phyloP scores from a whole-genome alignment of 2,113 vertebrate species.

The Axis porcinus region DNA sequence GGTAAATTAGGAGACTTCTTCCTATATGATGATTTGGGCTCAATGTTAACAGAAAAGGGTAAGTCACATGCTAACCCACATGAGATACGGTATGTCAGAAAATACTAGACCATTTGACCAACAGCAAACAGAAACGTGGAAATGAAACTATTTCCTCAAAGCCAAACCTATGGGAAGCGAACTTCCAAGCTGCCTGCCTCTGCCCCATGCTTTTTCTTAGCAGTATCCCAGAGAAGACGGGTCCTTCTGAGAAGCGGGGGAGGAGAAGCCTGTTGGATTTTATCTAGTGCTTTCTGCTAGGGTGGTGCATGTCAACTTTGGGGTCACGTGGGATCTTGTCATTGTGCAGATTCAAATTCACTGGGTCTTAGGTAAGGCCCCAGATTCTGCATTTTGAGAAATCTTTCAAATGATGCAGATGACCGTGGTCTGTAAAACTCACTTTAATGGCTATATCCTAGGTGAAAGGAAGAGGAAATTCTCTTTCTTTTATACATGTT shows the following conservation, averaged over 20 bases:
- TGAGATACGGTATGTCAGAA: background rate
- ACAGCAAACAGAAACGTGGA: background rate
- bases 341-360: no score
- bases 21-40: background rate
- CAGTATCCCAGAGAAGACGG: background rate
- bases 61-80: background rate
- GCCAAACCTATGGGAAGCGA: background rate
- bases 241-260: background rate
- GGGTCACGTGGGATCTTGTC: accelerated
- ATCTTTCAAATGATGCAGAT: background rate
- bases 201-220: no score
- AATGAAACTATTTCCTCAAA: background rate
- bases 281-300: background rate
- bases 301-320: background rate
- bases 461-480: background rate
- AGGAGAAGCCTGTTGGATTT: background rate
- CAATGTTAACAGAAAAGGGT: background rate
- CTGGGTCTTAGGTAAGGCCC: accelerated
- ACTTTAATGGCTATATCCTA: background rate
- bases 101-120: background rate
- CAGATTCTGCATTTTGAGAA: background rate
- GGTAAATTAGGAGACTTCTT: background rate
- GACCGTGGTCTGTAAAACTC: background rate
- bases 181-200: background rate
- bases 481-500: background rate